Evolutionary conservation across 2,888 invertebrate species (phyloP).

Genomic region (Agrochola litura): DNA sequence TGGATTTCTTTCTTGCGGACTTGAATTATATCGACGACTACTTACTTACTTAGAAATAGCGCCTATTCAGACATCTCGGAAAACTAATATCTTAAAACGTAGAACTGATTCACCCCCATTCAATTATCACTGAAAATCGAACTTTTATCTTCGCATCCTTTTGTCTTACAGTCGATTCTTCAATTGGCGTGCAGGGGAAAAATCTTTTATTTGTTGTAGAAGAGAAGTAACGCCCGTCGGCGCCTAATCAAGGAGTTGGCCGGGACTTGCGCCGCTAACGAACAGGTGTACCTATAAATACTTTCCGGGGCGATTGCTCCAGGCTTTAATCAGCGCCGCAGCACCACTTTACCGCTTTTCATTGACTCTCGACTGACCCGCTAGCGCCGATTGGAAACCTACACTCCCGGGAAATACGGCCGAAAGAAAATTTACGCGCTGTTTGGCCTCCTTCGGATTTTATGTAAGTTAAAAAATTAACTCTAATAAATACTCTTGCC

Average conservation of each 20-base stretch:
- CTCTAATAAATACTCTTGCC: slow-evolving; percentile 69
- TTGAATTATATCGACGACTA: slow-evolving; percentile 66
- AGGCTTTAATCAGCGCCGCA: slow-evolving; percentile 90
- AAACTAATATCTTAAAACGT: slow-evolving; percentile 19
- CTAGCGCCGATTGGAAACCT: slow-evolving; percentile 87
- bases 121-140: slow-evolving; percentile 42
- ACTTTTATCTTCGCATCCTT: slow-evolving; percentile 66
- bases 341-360: slow-evolving; percentile 89
- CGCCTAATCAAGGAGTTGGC: slow-evolving; percentile 91
- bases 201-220: slow-evolving; percentile 88
- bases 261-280: slow-evolving; percentile 88
- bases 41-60: slow-evolving; percentile 19
- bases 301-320: slow-evolving; percentile 89
- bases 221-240: slow-evolving; percentile 87
- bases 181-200: slow-evolving; percentile 81
- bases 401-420: slow-evolving; percentile 83
- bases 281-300: slow-evolving; percentile 91
- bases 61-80: not conserved
- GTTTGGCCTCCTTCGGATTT: slow-evolving; percentile 75
- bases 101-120: slow-evolving; percentile 28
- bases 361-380: slow-evolving; percentile 89
- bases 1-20: slow-evolving; percentile 61
- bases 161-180: slow-evolving; percentile 78
- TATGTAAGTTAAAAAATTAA: slow-evolving; percentile 60
- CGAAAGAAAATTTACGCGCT: slow-evolving; percentile 83